A percentile compares a stretch with the other conserved stretches of the same genome.
Evolutionary conservation across 2,888 invertebrate species (phyloP).

Genomic region (Tiliacea citrago): DNA sequence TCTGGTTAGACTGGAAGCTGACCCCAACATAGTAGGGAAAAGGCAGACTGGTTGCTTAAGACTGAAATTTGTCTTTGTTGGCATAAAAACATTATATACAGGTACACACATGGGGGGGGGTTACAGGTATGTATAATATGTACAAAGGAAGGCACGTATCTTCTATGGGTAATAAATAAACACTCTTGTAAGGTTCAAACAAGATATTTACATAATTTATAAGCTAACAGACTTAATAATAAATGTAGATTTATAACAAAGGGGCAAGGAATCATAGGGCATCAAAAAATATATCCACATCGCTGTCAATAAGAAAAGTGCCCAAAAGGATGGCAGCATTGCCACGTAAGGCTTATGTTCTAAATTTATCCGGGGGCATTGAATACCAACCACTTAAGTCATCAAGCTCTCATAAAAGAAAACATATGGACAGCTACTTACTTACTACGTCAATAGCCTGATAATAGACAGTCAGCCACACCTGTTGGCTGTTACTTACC

Average conservation of each 20-base stretch:
- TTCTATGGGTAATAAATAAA: not conserved
- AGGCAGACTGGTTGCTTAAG: too few relatives aligned
- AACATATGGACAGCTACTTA: constrained; percentile 2
- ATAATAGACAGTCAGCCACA: constrained; percentile 14
- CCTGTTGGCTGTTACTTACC: constrained; percentile 14
- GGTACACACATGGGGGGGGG: too few relatives aligned
- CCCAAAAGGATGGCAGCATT: not conserved
- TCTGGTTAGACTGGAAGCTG: too few relatives aligned
- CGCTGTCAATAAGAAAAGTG: not conserved
- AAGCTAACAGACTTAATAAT: not conserved
- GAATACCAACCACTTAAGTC: not conserved
- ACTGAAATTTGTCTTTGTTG: not conserved
- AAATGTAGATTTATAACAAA: not conserved
- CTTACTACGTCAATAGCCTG: constrained; percentile 5
- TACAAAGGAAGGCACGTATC: not conserved
- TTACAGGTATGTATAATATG: too few relatives aligned
- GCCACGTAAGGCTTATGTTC: not conserved
- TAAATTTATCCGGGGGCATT: not conserved
- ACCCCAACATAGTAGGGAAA: too few relatives aligned
- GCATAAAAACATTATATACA: not conserved
- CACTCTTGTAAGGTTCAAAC: too few relatives aligned
- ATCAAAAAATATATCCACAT: not conserved
- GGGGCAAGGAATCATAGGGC: not conserved
- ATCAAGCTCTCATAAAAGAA: not conserved
- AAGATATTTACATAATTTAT: too few relatives aligned